Evolutionary conservation across 2,888 invertebrate genomes (phyloP), one percentile per base, ranked within the genome.

Genomic region (Napeogenes inachia): DNA sequence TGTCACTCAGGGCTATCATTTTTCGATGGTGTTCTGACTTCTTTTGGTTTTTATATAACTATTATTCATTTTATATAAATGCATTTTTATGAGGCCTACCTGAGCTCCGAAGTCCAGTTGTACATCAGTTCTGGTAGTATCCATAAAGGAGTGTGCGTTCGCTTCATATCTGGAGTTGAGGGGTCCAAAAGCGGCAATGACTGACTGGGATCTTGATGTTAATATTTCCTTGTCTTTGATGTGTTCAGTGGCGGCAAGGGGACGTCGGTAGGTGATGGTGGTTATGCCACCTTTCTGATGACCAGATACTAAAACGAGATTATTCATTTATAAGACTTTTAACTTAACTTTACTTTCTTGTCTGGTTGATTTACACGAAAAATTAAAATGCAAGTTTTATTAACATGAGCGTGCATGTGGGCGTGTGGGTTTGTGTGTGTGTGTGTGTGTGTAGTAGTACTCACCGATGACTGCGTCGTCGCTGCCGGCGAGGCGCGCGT

Each of bases 141-240:
- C 95, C 77, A 92, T 92, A 66, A 92, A 91, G 58, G 93, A 93
- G 80, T 97, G 97, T 0, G 97, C 95, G 74, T 96, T 96, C 4
- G 97, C 96, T 79, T 97, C 97, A 71, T 93, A 93, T 59, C 93
- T 86, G 0, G 92, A 91, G 88, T 96, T 97, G 42, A 98, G 89
- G 0, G 95, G 94, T 0, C 98, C 97, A 71, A 97, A 95, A 4
- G 97, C 97, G 0, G 97, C 97, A 60, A 98, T 95, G 4, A 97
- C 94, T 35, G 94, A 95, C 33, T 95, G 94, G 42, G 95, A 93
- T 0, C 93, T 89, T 33, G 94, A 92, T 2, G 91, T 89, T 0
- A 94, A 92, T 58, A 96, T 93, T 68, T 94, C 93, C 70, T 92
- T 91, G 82, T 96, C 96, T 67, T 94, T 94, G 45, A 91, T 86